These are phyloP conservation scores for Dioctria linearis DNA, from an alignment of 2,888 invertebrate genomes.

Conservation along the genomic window DNA sequence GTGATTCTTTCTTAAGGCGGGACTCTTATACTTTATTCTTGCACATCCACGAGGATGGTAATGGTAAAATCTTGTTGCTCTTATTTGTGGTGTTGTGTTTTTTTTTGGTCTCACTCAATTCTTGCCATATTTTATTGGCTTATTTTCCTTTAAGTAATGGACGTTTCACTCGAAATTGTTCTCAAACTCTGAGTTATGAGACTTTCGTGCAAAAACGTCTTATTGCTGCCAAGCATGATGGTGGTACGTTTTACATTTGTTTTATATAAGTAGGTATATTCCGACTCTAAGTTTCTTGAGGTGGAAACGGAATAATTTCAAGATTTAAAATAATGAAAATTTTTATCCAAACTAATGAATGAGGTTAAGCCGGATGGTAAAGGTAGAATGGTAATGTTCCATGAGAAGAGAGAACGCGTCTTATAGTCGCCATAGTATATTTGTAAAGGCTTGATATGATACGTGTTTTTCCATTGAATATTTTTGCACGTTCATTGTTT, in stretches of 20 bases:
- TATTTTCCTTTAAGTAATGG: slow-evolving; percentile 29
- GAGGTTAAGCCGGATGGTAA: no score
- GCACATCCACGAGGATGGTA: not conserved
- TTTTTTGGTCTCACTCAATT: slow-evolving; percentile 2
- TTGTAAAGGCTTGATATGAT: no score
- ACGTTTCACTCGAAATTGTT: slow-evolving; percentile 1
- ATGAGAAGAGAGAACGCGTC: no score
- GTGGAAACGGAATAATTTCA: not conserved
- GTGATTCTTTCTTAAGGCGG: slow-evolving; percentile 8
- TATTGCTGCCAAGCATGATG: slow-evolving; percentile 26
- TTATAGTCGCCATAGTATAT: no score
- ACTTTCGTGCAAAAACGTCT: slow-evolving; percentile 15
- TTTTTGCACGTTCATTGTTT: no score
- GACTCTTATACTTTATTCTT: not conserved
- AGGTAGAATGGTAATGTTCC: no score
- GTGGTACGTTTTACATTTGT: slow-evolving; percentile 31
- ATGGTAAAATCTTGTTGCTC: slow-evolving; percentile 22
- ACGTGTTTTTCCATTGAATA: no score
- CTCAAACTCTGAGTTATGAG: slow-evolving; percentile 10
- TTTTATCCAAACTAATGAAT: no score
- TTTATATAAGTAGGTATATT: not conserved
- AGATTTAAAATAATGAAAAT: no score
- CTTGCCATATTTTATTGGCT: not conserved
- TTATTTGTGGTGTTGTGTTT: not conserved
- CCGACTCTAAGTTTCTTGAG: not conserved